Evolutionary conservation across 2,888 invertebrate genomes (phyloP).

Genomic region (Panorpa germanica): DNA sequence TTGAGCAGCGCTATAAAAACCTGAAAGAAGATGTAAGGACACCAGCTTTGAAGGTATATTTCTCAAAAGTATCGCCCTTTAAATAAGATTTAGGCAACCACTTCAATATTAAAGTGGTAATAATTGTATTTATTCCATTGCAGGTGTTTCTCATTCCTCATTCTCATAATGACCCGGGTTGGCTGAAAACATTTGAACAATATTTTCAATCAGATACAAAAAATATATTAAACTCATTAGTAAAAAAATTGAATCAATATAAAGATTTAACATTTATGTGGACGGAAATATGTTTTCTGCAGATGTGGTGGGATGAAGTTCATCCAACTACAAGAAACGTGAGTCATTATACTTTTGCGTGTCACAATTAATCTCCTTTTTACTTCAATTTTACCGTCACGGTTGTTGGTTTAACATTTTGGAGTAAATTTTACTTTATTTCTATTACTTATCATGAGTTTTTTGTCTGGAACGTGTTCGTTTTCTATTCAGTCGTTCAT

Average conservation of each 20-base stretch:
- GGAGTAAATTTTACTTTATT: too few species aligned
- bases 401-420: too few species aligned
- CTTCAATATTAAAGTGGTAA: neutral
- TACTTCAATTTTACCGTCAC: too few species aligned
- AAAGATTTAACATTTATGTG: conserved; percentile 78
- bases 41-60: conserved; percentile 53
- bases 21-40: conserved; percentile 51
- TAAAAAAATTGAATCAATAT: conserved; percentile 58
- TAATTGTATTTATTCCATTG: conserved; percentile 11
- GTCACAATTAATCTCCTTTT: too few species aligned
- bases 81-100: neutral
- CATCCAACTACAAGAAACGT: conserved; percentile 67
- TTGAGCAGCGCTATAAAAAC: conserved; percentile 64
- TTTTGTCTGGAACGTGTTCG: too few species aligned
- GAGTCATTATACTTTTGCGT: conserved; percentile 11
- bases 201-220: conserved; percentile 72
- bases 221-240: conserved; percentile 73
- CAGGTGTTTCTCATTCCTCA: conserved; percentile 77
- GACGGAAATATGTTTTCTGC: conserved; percentile 67
- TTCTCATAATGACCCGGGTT: conserved; percentile 87
- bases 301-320: conserved; percentile 70
- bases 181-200: conserved; percentile 80
- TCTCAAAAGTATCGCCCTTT: neutral
- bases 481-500: too few species aligned
- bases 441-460: too few species aligned